Conservation (phyloP, 2,888 invertebrate species). For the Amphipoea oculea region DNA sequence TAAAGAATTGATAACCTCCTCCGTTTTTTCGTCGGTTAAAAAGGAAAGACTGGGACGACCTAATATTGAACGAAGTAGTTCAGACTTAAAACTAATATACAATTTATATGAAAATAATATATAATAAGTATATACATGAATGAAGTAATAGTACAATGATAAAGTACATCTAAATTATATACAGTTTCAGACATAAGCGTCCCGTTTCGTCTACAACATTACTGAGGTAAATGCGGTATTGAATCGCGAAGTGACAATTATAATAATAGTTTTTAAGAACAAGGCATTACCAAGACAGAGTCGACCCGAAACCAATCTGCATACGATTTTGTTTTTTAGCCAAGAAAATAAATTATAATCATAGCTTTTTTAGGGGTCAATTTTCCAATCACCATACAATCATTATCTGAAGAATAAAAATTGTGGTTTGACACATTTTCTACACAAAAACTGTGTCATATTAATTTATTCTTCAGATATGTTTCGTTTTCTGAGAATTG, state of each 20-base stretch:
- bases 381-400: not conserved
- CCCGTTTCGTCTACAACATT: constrained; percentile 65
- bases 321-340: constrained; percentile 16
- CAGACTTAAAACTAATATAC: constrained; percentile 34
- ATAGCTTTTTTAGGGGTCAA: not conserved
- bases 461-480: not conserved
- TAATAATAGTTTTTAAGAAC: constrained; percentile 31
- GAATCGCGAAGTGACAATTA: constrained; percentile 57
- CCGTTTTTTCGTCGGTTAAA: too few relatives aligned
- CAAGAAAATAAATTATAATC: constrained; percentile 21
- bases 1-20: too few relatives aligned
- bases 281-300: constrained; percentile 57
- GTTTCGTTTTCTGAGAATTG: not conserved
- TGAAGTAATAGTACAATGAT: constrained; percentile 27
- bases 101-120: constrained; percentile 45
- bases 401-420: not conserved
- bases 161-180: constrained; percentile 45
- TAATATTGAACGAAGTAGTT: constrained; percentile 27
- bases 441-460: not conserved
- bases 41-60: constrained; percentile 25
- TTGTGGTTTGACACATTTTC: not conserved
- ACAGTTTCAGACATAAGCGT: constrained; percentile 49
- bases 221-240: constrained; percentile 74
- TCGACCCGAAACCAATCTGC: constrained; percentile 29
- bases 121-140: constrained; percentile 13